phyloP scores from a whole-genome alignment of 2,888 invertebrate genomes.

The Drosophila buzzatii region DNA sequence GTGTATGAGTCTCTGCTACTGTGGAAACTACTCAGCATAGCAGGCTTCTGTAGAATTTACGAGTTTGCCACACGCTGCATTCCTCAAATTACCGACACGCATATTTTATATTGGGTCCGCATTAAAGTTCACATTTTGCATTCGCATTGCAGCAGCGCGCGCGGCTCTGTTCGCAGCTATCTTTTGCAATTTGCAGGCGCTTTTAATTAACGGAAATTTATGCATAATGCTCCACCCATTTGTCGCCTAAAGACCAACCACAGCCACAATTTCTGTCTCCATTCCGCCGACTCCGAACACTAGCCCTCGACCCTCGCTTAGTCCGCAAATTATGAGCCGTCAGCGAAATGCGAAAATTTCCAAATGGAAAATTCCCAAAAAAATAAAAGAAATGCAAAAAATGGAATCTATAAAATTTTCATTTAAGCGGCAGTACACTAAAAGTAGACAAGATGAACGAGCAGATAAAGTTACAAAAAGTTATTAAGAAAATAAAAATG shows the following conservation, averaged over 20 bases:
- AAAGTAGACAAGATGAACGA: conserved; percentile 2
- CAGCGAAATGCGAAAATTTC: conserved; percentile 51
- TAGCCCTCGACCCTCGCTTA: background rate
- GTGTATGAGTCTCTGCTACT: conserved; percentile 15
- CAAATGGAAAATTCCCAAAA: conserved; percentile 48
- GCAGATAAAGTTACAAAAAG: background rate
- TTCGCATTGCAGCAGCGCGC: conserved; percentile 16
- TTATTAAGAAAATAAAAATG: background rate
- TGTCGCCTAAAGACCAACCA: conserved; percentile 23
- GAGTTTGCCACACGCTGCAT: conserved; percentile 68
- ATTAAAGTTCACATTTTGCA: conserved; percentile 52
- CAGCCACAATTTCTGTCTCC: background rate
- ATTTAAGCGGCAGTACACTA: conserved; percentile 10
- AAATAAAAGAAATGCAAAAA: background rate
- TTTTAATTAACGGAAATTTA: conserved; percentile 80
- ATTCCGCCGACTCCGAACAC: background rate
- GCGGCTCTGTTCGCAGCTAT: conserved; percentile 37
- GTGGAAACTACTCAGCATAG: conserved; percentile 58
- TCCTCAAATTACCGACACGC: conserved; percentile 79
- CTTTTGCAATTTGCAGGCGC: conserved; percentile 67
- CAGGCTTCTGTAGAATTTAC: conserved; percentile 69
- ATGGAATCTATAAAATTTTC: conserved; percentile 8
- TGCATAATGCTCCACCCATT: conserved; percentile 64
- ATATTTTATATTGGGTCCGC: conserved; percentile 75
- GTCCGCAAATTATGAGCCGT: conserved; percentile 55